A percentile compares a stretch with the other conserved stretches of the same genome.
Evolutionary conservation across 2,797 vertebrate genomes (phyloP).

Genomic region (Perodicticus potto): DNA sequence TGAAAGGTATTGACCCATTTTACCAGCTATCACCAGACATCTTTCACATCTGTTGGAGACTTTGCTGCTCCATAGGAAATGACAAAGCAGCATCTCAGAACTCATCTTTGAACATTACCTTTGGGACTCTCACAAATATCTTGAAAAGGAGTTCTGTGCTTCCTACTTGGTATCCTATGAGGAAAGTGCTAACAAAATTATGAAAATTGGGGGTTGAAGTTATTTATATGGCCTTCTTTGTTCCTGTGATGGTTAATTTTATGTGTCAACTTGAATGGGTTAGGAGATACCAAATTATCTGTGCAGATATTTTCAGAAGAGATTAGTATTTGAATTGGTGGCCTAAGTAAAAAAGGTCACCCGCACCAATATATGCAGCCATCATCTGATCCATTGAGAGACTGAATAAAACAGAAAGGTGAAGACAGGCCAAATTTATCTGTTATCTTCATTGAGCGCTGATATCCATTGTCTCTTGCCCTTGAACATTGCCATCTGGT

Average conservation of each 20-base stretch:
- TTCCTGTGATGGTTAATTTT: background rate
- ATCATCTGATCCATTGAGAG: background rate
- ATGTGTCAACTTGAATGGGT: background rate
- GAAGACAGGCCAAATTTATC: background rate
- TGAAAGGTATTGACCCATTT: background rate
- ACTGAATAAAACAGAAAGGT: background rate
- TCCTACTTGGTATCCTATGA: background rate
- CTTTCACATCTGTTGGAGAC: background rate
- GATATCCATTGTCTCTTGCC: background rate
- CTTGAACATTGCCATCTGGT: background rate
- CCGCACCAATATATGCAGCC: background rate
- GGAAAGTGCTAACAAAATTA: rapidly evolving
- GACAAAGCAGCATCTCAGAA: too few species aligned
- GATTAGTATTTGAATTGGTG: background rate
- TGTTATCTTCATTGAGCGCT: background rate
- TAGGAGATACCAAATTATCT: background rate
- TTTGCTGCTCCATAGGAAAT: background rate
- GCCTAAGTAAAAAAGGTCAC: background rate
- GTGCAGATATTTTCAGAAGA: background rate
- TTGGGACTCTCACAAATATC: background rate
- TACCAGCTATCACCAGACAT: rapidly evolving
- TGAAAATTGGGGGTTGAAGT: background rate
- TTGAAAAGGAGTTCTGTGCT: background rate
- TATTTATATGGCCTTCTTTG: background rate
- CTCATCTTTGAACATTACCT: background rate